Evolutionary conservation across 2,888 invertebrate species (phyloP).

Genomic region (Nemotelus nigrinus): DNA sequence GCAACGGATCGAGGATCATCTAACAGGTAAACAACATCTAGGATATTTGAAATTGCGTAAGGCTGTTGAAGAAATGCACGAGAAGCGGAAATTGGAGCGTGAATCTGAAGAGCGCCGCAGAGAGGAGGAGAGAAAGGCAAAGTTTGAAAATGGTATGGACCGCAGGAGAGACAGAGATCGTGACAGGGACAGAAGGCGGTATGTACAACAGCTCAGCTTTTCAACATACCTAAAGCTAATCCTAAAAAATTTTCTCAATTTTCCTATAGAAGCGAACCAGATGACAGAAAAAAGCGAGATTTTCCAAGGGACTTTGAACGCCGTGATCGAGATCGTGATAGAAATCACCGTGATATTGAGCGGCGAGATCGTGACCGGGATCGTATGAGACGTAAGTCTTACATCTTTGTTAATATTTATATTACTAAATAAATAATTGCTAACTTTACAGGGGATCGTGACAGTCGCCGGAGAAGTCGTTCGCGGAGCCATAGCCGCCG

Average conservation of each 20-base stretch:
- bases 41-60: slow-evolving; percentile 80
- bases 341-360: slow-evolving; percentile 53
- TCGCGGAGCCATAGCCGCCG: slow-evolving; percentile 63
- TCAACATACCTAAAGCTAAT: background rate
- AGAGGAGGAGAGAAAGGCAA: slow-evolving; percentile 58
- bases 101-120: slow-evolving; percentile 68
- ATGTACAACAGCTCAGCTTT: background rate
- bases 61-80: slow-evolving; percentile 75
- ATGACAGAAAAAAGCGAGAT: slow-evolving; percentile 59
- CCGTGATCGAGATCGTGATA: slow-evolving; percentile 50
- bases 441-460: slow-evolving; percentile 44
- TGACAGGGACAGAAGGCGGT: slow-evolving; percentile 50
- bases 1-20: slow-evolving; percentile 96
- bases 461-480: slow-evolving; percentile 58
- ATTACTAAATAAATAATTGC: background rate
- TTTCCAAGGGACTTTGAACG: slow-evolving; percentile 56
- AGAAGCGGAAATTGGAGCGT: slow-evolving; percentile 70
- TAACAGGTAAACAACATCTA: slow-evolving; percentile 98
- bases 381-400: slow-evolving; percentile 50
- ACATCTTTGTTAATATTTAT: slow-evolving; percentile 10
- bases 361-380: slow-evolving; percentile 53
- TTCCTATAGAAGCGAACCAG: slow-evolving; percentile 53
- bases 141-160: slow-evolving; percentile 57
- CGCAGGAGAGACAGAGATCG: slow-evolving; percentile 53
- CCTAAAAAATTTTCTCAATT: background rate